Evolutionary conservation across 2,888 invertebrate species (phyloP).

Genomic region (Protodeltote pygarga): DNA sequence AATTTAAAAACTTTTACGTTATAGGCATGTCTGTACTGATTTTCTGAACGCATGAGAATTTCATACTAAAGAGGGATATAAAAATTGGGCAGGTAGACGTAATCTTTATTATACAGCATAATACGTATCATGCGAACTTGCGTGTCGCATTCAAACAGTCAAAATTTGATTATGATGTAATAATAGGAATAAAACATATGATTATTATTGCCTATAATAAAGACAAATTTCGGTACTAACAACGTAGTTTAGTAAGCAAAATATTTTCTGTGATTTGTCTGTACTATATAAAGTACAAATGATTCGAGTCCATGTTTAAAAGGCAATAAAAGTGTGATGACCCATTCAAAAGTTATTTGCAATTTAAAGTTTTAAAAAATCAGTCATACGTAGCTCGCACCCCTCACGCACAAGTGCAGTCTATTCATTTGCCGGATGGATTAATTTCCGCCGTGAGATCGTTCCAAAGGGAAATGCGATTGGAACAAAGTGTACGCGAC

Average conservation of each 20-base stretch:
- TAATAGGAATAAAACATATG: slow-evolving; percentile 42
- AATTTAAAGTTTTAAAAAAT: slow-evolving; percentile 61
- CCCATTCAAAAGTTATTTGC: slow-evolving; percentile 36
- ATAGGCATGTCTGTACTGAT: slow-evolving; percentile 25
- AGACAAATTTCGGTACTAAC: slow-evolving; percentile 19
- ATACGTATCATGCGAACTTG: slow-evolving; percentile 54
- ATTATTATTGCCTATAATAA: slow-evolving; percentile 42
- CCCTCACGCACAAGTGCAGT: slow-evolving; percentile 82
- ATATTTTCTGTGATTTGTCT: not conserved
- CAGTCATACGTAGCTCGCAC: slow-evolving; percentile 63
- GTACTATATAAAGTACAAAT: not conserved
- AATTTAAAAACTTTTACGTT: slow-evolving; percentile 37
- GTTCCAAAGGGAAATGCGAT: slow-evolving; percentile 83
- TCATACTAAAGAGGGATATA: slow-evolving; percentile 27
- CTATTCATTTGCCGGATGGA: slow-evolving; percentile 85
- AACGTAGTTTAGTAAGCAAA: not conserved
- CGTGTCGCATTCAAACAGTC: slow-evolving; percentile 49
- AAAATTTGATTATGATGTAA: slow-evolving; percentile 49
- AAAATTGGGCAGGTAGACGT: slow-evolving; percentile 26
- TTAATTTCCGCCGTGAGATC: slow-evolving; percentile 85
- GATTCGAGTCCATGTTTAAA: no score
- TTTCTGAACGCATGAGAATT: slow-evolving; percentile 35
- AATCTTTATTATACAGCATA: slow-evolving; percentile 30
- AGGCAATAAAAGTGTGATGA: slow-evolving; percentile 7
- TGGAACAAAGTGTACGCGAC: slow-evolving; percentile 78